phyloP scores from a whole-genome alignment of 2,888 invertebrate species.

The Agonopterix arenella region DNA sequence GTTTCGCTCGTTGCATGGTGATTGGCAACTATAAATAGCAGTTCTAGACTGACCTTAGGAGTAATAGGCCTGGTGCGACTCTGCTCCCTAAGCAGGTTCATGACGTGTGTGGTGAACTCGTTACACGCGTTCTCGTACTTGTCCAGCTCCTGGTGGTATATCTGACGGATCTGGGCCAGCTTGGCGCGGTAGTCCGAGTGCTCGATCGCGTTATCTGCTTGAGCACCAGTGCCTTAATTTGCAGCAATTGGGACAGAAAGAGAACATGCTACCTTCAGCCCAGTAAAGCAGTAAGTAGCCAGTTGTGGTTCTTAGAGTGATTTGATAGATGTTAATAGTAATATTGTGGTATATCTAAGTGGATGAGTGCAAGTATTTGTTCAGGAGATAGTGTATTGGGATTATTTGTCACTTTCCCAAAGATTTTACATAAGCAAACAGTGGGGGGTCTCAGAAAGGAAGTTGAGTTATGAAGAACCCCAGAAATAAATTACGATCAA shows the following conservation, averaged over 20 bases:
- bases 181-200: conserved; percentile 99
- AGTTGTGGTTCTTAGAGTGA: neutral
- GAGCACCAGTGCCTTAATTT: conserved; percentile 80
- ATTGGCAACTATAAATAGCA: too few relatives aligned
- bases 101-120: conserved; percentile 99
- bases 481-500: too few relatives aligned
- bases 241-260: conserved; percentile 39
- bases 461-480: too few relatives aligned
- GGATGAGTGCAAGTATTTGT: too few relatives aligned
- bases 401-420: too few relatives aligned
- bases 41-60: conserved; percentile 80
- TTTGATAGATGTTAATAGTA: too few relatives aligned
- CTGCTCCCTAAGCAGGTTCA: conserved; percentile 97
- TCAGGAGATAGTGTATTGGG: too few relatives aligned
- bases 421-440: too few relatives aligned
- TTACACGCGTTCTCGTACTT: conserved; percentile 99
- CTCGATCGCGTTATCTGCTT: conserved; percentile 97
- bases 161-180: conserved; percentile 98
- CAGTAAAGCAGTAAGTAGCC: neutral
- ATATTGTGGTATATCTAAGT: too few relatives aligned
- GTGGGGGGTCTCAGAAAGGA: too few relatives aligned
- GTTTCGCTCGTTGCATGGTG: too few relatives aligned
- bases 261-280: conserved; percentile 40
- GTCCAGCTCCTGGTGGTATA: conserved; percentile 99
- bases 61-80: conserved; percentile 98